Evolutionary conservation across 2,888 invertebrate genomes (phyloP), one percentile per base, ranked within the genome.

Genomic region (Zygothrica quintamaculata): DNA sequence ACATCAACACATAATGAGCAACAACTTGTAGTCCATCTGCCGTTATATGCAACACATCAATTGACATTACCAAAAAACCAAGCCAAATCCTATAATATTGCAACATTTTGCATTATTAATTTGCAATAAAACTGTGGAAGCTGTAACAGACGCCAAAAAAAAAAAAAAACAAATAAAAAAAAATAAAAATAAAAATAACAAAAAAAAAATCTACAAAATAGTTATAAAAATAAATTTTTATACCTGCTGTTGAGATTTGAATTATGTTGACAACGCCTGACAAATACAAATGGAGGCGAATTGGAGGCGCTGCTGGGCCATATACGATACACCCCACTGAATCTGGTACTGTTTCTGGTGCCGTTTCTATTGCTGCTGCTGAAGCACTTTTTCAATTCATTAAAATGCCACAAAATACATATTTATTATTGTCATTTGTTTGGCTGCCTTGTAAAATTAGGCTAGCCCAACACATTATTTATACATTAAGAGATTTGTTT

Each of bases 211-310:
- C 8, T 55, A 48, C 11, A 61, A 60, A 15, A 36, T 22, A 22
- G 58, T 25, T 60, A 65, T 75, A 65, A 70, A 82, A 81, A 84
- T 73, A 79, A 37, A 77, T 77, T 70, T 53, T 72, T 29, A 51
- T 81, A 77, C 77, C 80, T 79, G 77, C 75, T 50, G 75, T 69
- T 69, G 64, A 60, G 66, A 62, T 67, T 72, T 85, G 84, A 82
- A 85, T 82, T 85, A 85, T 85, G 82, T 64, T 85, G 82, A 82
- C 82, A 79, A 84, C 78, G 75, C 58, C 67, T 77, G 85, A 84
- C 84, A 80, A 62, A 80, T 77, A 88, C 87, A 88, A 88, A 88
- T 88, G 87, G 87, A 88, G 61, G 76, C 70, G 67, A 55, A 77
- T 77, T 84, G 84, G 75, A 84, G 71, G 74, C 64, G 76, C 80